phyloP scores from a whole-genome alignment of 2,113 vertebrate genomes.

The Choloepus hoffmanni region DNA sequence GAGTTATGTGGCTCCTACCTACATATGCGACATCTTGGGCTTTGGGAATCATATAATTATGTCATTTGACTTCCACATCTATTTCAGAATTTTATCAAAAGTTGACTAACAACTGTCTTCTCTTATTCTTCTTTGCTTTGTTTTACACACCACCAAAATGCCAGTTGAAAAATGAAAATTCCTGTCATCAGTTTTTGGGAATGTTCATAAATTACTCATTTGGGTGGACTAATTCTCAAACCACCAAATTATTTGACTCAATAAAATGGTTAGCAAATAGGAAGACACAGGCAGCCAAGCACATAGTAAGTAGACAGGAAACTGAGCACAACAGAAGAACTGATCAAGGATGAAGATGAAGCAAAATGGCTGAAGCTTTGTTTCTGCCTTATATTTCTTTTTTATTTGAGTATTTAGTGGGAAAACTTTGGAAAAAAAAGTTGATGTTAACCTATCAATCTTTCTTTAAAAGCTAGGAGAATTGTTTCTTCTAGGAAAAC shows the following conservation, averaged over 20 bases:
- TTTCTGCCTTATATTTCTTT: neutral
- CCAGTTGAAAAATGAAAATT: neutral
- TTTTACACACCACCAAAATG: neutral
- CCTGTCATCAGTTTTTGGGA: too few relatives aligned
- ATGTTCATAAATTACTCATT: neutral
- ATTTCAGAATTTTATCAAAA: neutral
- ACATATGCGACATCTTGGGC: neutral
- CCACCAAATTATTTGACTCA: neutral
- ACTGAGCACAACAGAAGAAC: rapidly evolving
- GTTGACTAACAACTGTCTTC: neutral
- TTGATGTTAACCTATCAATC: neutral
- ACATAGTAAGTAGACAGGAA: rapidly evolving
- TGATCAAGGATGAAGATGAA: neutral
- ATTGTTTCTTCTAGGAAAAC: neutral
- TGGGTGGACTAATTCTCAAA: neutral
- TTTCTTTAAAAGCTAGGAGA: slow-evolving; percentile 41
- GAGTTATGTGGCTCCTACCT: neutral
- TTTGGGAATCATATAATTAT: neutral
- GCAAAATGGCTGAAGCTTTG: too few relatives aligned
- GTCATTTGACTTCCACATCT: neutral
- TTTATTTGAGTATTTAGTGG: neutral
- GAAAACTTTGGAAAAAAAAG: neutral
- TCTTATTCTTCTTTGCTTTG: neutral
- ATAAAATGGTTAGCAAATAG: neutral
- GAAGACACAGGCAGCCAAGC: neutral